These are phyloP conservation scores for Lepidurus packardi DNA, from an alignment of 1,140 invertebrate species.

Conservation along the genomic window DNA sequence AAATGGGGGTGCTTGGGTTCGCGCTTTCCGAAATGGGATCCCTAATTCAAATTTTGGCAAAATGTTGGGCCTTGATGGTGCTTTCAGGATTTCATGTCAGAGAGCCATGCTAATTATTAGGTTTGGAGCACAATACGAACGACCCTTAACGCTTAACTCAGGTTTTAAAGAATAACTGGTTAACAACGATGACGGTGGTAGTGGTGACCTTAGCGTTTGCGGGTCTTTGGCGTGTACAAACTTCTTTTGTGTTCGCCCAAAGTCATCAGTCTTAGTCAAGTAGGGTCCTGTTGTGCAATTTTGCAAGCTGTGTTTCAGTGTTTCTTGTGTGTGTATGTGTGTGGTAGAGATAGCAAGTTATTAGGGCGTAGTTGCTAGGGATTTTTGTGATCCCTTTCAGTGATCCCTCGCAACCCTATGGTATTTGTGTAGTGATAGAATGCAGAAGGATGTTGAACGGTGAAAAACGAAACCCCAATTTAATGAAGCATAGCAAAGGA, in stretches of 20 bases:
- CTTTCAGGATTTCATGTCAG: not conserved
- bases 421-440: too few species aligned
- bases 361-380: not conserved
- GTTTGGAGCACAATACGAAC: not conserved
- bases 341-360: not conserved
- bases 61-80: not conserved
- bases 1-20: not conserved
- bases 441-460: too few species aligned
- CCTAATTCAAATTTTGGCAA: conserved; percentile 1
- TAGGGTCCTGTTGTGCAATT: not conserved
- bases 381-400: not conserved
- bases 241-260: not conserved
- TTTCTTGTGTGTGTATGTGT: not conserved
- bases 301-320: not conserved
- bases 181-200: too few species aligned
- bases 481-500: too few species aligned
- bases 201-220: not conserved
- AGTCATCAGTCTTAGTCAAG: not conserved
- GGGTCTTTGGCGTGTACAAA: not conserved
- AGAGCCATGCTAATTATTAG: not conserved
- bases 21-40: not conserved
- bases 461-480: too few species aligned
- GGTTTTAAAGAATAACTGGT: too few species aligned
- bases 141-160: too few species aligned
- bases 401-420: too few species aligned